Evolutionary conservation across 2,888 invertebrate genomes (phyloP).

Genomic region (Sinotaia quadrata): DNA sequence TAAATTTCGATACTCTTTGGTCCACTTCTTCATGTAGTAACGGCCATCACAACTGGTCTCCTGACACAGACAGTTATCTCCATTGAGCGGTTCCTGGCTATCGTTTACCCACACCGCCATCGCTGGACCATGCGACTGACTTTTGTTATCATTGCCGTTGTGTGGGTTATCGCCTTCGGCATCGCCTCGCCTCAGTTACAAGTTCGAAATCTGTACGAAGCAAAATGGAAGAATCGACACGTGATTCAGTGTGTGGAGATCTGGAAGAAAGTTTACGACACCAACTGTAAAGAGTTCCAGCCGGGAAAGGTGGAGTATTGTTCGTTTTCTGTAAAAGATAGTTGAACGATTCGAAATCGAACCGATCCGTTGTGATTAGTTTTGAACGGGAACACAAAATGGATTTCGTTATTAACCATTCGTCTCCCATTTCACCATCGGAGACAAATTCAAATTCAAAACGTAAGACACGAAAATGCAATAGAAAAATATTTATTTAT

Average conservation of each 20-base stretch:
- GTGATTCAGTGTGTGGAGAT: constrained; percentile 56
- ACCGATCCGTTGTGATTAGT: too few relatives aligned
- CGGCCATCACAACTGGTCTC: constrained; percentile 51
- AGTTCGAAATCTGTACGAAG: constrained; percentile 42
- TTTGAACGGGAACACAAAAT: too few relatives aligned
- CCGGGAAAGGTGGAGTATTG: constrained; percentile 25
- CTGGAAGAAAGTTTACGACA: constrained; percentile 52
- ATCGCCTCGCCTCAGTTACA: constrained; percentile 58
- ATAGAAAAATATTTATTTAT: too few relatives aligned
- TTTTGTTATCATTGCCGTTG: constrained; percentile 39
- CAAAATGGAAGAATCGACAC: constrained; percentile 52
- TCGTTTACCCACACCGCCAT: constrained; percentile 57
- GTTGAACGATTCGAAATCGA: too few relatives aligned
- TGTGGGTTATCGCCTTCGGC: constrained; percentile 41
- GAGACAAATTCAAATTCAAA: too few relatives aligned
- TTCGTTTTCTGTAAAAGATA: too few relatives aligned
- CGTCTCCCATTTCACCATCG: too few relatives aligned
- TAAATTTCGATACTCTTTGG: too few relatives aligned
- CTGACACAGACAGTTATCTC: constrained; percentile 62
- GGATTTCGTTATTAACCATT: too few relatives aligned
- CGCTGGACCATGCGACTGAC: constrained; percentile 41
- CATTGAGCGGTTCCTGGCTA: constrained; percentile 62
- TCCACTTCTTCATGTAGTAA: constrained; percentile 24
- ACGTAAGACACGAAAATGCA: too few relatives aligned
- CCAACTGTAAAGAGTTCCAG: constrained; percentile 21